Evolutionary conservation across 2,797 vertebrate species (phyloP), one percentile per base, ranked within the genome.

Genomic region (Gila robusta): DNA sequence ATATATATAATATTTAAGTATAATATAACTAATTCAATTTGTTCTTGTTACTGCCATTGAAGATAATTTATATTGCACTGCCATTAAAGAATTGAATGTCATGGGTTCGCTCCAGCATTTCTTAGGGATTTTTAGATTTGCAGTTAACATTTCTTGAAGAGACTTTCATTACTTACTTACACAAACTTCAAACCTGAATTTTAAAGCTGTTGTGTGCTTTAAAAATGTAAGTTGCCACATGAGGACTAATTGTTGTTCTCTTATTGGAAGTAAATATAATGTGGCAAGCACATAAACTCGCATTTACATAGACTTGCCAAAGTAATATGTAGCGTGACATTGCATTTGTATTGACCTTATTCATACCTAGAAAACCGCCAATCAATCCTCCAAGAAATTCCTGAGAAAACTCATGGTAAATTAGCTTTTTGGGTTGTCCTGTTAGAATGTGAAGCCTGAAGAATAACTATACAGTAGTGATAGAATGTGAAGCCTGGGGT

Each of bases 381-480:
- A n/a, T 41, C 10, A 78, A 41, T 59, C 35, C 19, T 77, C 28
- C 2, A 9, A 39, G 54, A 78, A 26, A 62, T 37, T 78, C 12
- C 35, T 10, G 11, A 77, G 28, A 56, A 49, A 78, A 78, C 21
- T 3, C 12, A 59, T 41, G 76, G 35, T 78, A 4, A 78, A 26
- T 41, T 10, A 59, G 76, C 76, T 14, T 39, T 62, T 23, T 39
- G 35, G 54, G 4, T 16, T 59, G 19, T 10, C 52, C 21, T 78
- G 16, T 52, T 52, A 16, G 12, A 59, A 49, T 49, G 14, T 49
- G 47, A 47, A 47, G 44, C 21, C 44, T 54, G 19, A 70, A 26
- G 21, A 35, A 10, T 67, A 49, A 39, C 47, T 69, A 49, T 37
- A 81, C 21, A 71, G 41, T 37, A 70, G 28, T 86, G 83, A 39